Conservation (phyloP, 1,140 invertebrate genomes). For the Lepidurus arcticus region DNA sequence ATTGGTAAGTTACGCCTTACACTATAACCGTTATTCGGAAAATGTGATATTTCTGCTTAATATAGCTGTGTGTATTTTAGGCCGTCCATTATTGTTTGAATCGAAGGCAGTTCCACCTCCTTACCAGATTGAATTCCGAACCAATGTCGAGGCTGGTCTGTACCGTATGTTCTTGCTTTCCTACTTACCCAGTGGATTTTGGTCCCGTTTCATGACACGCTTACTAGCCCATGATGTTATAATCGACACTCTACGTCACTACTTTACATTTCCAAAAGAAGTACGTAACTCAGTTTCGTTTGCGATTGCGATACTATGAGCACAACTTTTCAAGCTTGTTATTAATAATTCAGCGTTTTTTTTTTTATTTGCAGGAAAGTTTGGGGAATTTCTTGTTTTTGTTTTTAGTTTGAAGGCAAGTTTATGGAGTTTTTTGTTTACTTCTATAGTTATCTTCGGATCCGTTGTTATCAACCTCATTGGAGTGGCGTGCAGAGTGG, state of each 20-base stretch:
- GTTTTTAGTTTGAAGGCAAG: background rate
- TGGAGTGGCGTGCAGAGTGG: conserved; percentile 78
- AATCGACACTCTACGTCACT: conserved; percentile 67
- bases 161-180: conserved; percentile 75
- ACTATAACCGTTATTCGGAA: background rate
- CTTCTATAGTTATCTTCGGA: background rate
- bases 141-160: conserved; percentile 40
- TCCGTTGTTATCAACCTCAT: conserved; percentile 38
- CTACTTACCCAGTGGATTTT: conserved; percentile 96
- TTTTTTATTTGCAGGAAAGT: background rate
- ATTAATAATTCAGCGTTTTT: too few species aligned
- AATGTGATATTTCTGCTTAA: background rate
- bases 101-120: background rate
- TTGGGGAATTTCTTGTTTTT: background rate
- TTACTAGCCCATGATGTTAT: conserved; percentile 84
- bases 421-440: background rate
- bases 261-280: conserved; percentile 60
- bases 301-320: too few species aligned
- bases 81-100: conserved; percentile 15
- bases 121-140: conserved; percentile 36
- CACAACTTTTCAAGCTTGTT: too few species aligned
- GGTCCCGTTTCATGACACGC: conserved; percentile 87
- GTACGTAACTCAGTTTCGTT: conserved; percentile 40
- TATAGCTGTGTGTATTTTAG: background rate
- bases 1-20: background rate